phyloP scores from a whole-genome alignment of 2,113 vertebrate genomes.

The Cygnus atratus region DNA sequence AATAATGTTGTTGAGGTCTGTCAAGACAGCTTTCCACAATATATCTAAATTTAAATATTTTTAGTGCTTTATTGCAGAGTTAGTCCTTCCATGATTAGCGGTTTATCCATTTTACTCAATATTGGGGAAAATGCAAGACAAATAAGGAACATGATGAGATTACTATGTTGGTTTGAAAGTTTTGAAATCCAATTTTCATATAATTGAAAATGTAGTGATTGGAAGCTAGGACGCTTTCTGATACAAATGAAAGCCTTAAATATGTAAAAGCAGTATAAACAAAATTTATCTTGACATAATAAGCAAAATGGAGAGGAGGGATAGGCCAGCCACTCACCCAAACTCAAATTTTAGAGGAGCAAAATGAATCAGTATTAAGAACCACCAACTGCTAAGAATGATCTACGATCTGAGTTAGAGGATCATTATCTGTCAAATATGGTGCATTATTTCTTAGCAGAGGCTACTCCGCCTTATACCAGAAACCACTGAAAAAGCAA shows the following conservation, averaged over 20 bases:
- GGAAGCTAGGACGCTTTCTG: not conserved
- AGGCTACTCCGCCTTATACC: not conserved
- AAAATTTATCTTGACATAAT: not conserved
- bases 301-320: not conserved
- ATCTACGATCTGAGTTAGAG: not conserved
- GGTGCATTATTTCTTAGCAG: not conserved
- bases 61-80: slow-evolving; percentile 26
- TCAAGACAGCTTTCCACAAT: slow-evolving; percentile 15
- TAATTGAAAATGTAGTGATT: not conserved
- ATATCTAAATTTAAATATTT: slow-evolving; percentile 10
- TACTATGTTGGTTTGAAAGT: slow-evolving; percentile 13
- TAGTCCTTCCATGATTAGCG: not conserved
- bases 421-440: accelerated
- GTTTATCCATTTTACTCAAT: not conserved
- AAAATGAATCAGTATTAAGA: not conserved
- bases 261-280: not conserved
- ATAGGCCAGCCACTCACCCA: not conserved
- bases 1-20: slow-evolving; percentile 10
- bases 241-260: slow-evolving; percentile 1
- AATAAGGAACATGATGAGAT: slow-evolving; percentile 12
- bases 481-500: not conserved
- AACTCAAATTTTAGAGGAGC: not conserved
- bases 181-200: slow-evolving; percentile 38
- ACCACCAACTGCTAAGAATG: not conserved
- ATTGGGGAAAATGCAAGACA: not conserved